Percentiles rank a stretch among this genome's conserved stretches.
Evolutionary conservation across 1,140 invertebrate species (phyloP).

Genomic region (Anastrepha ludens): DNA sequence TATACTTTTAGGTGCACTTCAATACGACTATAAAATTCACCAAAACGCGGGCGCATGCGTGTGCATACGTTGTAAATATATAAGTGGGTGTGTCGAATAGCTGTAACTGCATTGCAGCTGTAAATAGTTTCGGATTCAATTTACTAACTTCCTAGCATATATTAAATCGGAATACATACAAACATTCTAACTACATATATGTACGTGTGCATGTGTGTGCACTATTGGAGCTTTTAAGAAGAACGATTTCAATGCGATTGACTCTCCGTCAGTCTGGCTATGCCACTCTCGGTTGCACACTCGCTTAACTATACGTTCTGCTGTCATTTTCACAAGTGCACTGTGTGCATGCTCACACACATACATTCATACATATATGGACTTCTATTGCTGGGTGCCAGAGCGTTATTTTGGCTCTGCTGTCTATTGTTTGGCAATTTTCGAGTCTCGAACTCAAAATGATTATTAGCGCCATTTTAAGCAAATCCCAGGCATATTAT

Average conservation of each 20-base stretch:
- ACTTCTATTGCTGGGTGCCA: neutral
- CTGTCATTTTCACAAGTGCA: neutral
- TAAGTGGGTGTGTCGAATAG: neutral
- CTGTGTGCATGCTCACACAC: neutral
- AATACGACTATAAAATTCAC: neutral
- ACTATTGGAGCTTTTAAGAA: too few species aligned
- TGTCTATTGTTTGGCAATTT: slow-evolving; percentile 32
- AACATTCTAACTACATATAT: neutral
- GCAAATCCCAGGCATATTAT: neutral
- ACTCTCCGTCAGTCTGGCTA: neutral
- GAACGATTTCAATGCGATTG: too few species aligned
- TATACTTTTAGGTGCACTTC: neutral
- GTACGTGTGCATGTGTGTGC: neutral
- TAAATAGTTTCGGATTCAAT: slow-evolving; percentile 5
- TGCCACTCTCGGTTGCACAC: neutral
- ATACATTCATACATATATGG: neutral
- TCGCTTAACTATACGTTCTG: neutral
- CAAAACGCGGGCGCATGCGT: neutral
- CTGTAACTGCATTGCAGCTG: slow-evolving; percentile 7
- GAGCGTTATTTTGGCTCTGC: neutral
- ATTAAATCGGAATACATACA: neutral
- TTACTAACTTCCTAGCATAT: neutral
- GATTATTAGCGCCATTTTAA: slow-evolving; percentile 11
- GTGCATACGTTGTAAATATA: neutral
- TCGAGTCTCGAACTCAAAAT: slow-evolving; percentile 30